phyloP scores from a whole-genome alignment of 2,888 invertebrate species.

The Myopa testacea region DNA sequence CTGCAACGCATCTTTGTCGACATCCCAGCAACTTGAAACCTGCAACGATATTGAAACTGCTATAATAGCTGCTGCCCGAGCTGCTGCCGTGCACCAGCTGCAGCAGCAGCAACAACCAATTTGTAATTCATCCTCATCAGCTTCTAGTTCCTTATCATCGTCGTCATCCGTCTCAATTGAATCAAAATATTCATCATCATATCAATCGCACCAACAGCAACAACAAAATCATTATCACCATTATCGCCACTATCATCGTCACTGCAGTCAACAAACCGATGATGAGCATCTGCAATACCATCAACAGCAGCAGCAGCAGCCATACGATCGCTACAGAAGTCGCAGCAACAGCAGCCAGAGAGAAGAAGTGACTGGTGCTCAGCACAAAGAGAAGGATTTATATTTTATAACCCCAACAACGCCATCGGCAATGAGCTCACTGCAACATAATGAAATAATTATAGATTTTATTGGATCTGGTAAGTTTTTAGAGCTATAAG shows the following conservation, averaged over 20 bases:
- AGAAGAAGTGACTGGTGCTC: slow-evolving; percentile 44
- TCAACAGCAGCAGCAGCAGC: slow-evolving; percentile 9
- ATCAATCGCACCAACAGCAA: slow-evolving; percentile 42
- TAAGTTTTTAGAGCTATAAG: slow-evolving; percentile 63
- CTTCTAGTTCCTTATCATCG: slow-evolving; percentile 51
- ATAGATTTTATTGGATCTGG: slow-evolving; percentile 75
- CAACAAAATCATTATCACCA: slow-evolving; percentile 43
- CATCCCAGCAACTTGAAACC: slow-evolving; percentile 62
- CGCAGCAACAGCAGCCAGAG: slow-evolving; percentile 50
- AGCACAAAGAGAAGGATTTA: slow-evolving; percentile 55
- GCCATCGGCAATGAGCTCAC: slow-evolving; percentile 63
- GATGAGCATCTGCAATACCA: slow-evolving; percentile 37
- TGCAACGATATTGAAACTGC: slow-evolving; percentile 65
- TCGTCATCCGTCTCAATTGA: slow-evolving; percentile 42
- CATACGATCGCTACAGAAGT: slow-evolving; percentile 26
- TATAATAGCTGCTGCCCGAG: slow-evolving; percentile 64
- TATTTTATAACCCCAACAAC: slow-evolving; percentile 62
- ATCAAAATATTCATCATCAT: slow-evolving; percentile 39
- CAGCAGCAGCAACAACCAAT: slow-evolving; percentile 45
- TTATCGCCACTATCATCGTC: slow-evolving; percentile 40
- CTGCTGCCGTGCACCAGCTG: slow-evolving; percentile 54
- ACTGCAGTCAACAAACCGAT: slow-evolving; percentile 26
- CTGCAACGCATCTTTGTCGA: slow-evolving; percentile 30
- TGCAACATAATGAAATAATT: slow-evolving; percentile 72
- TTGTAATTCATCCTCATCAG: slow-evolving; percentile 46